Evolutionary conservation across 2,888 invertebrate species (phyloP).

Genomic region (Smittia aterrima): DNA sequence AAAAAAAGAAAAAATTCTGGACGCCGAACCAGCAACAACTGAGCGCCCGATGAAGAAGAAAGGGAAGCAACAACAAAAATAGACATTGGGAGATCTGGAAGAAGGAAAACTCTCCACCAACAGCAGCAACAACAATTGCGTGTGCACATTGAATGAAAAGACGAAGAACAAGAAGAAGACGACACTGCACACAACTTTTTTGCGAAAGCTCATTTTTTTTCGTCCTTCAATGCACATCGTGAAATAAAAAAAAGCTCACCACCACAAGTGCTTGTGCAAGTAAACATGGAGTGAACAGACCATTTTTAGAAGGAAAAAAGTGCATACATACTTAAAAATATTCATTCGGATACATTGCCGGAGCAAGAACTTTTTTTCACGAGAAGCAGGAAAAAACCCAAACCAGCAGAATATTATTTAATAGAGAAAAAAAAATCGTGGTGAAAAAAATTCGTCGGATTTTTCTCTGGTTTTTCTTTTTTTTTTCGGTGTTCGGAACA

Average conservation of each 20-base stretch:
- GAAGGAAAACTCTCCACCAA: background rate
- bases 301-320: constrained; percentile 23
- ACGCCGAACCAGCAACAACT: constrained; percentile 9
- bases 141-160: no score
- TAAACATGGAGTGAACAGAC: constrained; percentile 21
- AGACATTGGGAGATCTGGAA: constrained; percentile 30
- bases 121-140: background rate
- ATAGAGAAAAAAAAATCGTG: constrained; percentile 20
- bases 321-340: constrained; percentile 30
- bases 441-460: constrained; percentile 36
- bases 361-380: constrained; percentile 32
- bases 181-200: constrained; percentile 2
- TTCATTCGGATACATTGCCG: constrained; percentile 31
- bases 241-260: constrained; percentile 36
- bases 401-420: constrained; percentile 37
- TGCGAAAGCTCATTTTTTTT: constrained; percentile 23
- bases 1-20: constrained; percentile 21
- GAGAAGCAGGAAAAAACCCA: background rate
- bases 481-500: constrained; percentile 39
- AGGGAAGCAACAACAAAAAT: background rate
- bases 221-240: constrained; percentile 40
- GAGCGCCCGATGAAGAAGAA: background rate
- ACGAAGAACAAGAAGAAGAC: constrained; percentile 1
- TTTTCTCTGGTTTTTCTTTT: constrained; percentile 15
- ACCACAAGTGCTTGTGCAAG: constrained; percentile 29